Conservation (phyloP, 1,140 invertebrate species). For the Lerema accius region DNA sequence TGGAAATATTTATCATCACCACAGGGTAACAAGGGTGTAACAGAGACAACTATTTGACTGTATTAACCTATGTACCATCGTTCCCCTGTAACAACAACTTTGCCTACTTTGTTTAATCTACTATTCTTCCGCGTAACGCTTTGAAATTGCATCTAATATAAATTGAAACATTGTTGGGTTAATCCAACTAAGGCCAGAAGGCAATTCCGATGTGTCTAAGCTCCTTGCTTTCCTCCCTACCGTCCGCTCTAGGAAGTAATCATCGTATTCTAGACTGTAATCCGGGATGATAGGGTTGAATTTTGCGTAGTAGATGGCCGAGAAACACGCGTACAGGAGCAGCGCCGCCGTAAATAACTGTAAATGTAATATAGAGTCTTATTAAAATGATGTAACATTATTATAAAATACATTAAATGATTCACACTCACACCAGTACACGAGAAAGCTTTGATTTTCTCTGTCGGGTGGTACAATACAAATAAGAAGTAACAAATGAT, state of each 20-base stretch:
- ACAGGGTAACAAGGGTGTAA: constrained; percentile 51
- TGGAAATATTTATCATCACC: constrained; percentile 23
- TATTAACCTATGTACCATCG: constrained; percentile 40
- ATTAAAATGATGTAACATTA: neutral
- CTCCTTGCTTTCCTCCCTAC: constrained; percentile 77
- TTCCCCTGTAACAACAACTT: constrained; percentile 47
- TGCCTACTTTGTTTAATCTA: constrained; percentile 13
- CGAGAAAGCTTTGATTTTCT: too few species aligned
- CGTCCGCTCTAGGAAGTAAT: constrained; percentile 85
- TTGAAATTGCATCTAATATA: constrained; percentile 74
- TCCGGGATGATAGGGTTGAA: constrained; percentile 90
- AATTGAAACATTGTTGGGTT: constrained; percentile 74
- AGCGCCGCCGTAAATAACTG: constrained; percentile 90
- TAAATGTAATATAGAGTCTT: constrained; percentile 55
- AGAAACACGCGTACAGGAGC: constrained; percentile 91
- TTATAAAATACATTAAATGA: too few species aligned
- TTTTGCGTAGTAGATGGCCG: constrained; percentile 93
- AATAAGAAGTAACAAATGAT: too few species aligned
- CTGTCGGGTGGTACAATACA: too few species aligned
- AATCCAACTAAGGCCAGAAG: constrained; percentile 75
- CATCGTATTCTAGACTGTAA: constrained; percentile 87
- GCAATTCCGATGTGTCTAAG: constrained; percentile 59
- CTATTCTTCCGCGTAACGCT: constrained; percentile 60
- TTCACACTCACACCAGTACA: too few species aligned
- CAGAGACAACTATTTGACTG: constrained; percentile 28